Percentiles rank a stretch among this genome's conserved stretches.
Evolutionary conservation across 2,888 invertebrate species (phyloP).

Genomic region (Rhagophthalmus giganteus): DNA sequence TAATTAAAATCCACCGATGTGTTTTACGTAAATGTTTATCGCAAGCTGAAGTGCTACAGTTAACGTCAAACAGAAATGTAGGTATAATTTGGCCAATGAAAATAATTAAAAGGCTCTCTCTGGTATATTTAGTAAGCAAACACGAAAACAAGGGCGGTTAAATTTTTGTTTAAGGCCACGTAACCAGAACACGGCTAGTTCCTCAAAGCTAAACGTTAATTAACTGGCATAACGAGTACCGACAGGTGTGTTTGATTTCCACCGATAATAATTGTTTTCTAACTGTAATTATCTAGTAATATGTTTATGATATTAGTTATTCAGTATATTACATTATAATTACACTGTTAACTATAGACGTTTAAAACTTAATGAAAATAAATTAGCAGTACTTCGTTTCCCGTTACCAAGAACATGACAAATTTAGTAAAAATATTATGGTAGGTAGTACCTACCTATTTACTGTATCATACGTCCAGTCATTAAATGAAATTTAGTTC

Average conservation of each 20-base stretch:
- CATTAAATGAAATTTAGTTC: background rate
- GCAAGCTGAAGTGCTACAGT: background rate
- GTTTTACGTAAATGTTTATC: background rate
- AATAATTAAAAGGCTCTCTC: background rate
- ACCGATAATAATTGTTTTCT: too few species aligned
- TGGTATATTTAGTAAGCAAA: background rate
- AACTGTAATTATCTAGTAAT: too few species aligned
- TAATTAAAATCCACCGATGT: background rate
- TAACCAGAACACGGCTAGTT: too few species aligned
- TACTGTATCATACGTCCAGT: background rate
- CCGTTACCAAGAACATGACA: slow-evolving; percentile 13
- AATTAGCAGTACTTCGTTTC: slow-evolving; percentile 2
- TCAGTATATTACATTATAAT: too few species aligned
- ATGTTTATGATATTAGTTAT: too few species aligned
- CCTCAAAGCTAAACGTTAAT: too few species aligned
- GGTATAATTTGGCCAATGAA: background rate
- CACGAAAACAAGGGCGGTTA: too few species aligned
- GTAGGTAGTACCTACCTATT: too few species aligned
- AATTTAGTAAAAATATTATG: background rate
- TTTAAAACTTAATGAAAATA: background rate
- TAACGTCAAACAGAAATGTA: background rate
- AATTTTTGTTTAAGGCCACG: too few species aligned
- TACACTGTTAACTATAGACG: too few species aligned
- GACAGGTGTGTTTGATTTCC: too few species aligned
- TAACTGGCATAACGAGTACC: too few species aligned